Base-by-base conservation (phyloP, 2,797 vertebrate genomes). In the Eulemur mongoz region DNA sequence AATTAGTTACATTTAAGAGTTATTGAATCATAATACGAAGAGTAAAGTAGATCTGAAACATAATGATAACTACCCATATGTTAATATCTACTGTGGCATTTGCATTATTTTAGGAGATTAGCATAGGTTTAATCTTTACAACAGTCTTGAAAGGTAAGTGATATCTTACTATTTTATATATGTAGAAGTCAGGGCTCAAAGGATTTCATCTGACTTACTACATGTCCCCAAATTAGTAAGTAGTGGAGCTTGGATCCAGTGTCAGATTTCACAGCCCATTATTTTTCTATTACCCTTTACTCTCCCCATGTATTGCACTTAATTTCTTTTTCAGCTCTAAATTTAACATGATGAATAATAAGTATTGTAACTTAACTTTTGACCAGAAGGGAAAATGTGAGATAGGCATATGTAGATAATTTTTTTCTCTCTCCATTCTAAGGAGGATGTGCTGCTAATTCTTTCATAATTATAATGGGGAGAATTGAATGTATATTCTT, bases 281-380 rank as follows among this genome's bases (percentile, higher is more conserved):
- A 52, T 80, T 92, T 91, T 65, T 89, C 38, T 32, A 38, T 80
- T 50, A 25, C n/a, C 59, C 69, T 94, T 96, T 43, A 59, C 11
- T 93, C 22, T 70, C 8, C 25, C 5, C 32, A 52, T 76, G 15
- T 75, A 38, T 84, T 89, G 4, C 30, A 32, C 63, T 93, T 91
- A 72, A 65, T 76, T 65, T 50, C 25, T 61, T 95, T 96, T 89
- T 90, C 12, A 92, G 17, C 50, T 94, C 35, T 83, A 88, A 83
- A 93, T 92, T 92, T 54, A 61, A n/a, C 27, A 17, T 69, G 15
- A 59, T 27, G 32, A 82, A 79, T 83, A 57, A 27, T 57, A 78
- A 25, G 23, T 75, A 65, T n/a, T 76, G 5, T 89, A 83, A 67
- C 87, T 63, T 97, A 84, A 93, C 61, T 43, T 72, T 78, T 80